These are phyloP conservation scores for Chrysolina americana DNA, from an alignment of 2,888 invertebrate species.

Conservation along the genomic window DNA sequence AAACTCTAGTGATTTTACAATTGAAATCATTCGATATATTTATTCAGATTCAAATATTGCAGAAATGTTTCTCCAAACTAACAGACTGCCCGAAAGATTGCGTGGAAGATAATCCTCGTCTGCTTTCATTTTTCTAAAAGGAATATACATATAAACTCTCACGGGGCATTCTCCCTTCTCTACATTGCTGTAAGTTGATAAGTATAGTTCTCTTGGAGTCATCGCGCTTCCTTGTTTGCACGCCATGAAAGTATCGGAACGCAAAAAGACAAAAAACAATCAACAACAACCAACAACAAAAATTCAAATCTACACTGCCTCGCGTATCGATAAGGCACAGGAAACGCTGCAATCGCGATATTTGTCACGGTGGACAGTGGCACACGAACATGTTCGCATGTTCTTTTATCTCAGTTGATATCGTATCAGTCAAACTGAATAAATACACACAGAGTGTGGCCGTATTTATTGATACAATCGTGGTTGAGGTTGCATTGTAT, in stretches of 20 bases:
- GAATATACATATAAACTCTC: too few relatives aligned
- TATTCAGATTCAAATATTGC: too few relatives aligned
- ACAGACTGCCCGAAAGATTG: too few relatives aligned
- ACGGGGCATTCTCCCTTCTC: too few relatives aligned
- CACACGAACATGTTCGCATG: constrained; percentile 35
- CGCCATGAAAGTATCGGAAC: background rate
- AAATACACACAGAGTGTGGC: constrained; percentile 32
- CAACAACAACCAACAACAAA: background rate
- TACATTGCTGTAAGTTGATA: too few relatives aligned
- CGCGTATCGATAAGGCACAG: constrained; percentile 4
- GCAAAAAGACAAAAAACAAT: background rate
- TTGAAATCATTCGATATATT: too few relatives aligned
- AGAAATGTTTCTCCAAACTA: too few relatives aligned
- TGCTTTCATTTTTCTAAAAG: too few relatives aligned
- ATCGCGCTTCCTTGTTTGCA: too few relatives aligned
- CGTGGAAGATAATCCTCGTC: too few relatives aligned
- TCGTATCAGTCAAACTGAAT: constrained; percentile 38
- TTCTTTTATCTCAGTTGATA: constrained; percentile 43
- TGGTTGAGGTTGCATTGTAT: constrained; percentile 31
- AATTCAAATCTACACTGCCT: constrained; percentile 12
- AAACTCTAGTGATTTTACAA: too few relatives aligned
- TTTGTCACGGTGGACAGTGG: constrained; percentile 33
- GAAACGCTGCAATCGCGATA: constrained; percentile 3
- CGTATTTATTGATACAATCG: constrained; percentile 3
- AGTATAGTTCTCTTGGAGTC: too few relatives aligned